Base-by-base conservation (phyloP, 2,113 vertebrate genomes). In the Phyllostomus hastatus region DNA sequence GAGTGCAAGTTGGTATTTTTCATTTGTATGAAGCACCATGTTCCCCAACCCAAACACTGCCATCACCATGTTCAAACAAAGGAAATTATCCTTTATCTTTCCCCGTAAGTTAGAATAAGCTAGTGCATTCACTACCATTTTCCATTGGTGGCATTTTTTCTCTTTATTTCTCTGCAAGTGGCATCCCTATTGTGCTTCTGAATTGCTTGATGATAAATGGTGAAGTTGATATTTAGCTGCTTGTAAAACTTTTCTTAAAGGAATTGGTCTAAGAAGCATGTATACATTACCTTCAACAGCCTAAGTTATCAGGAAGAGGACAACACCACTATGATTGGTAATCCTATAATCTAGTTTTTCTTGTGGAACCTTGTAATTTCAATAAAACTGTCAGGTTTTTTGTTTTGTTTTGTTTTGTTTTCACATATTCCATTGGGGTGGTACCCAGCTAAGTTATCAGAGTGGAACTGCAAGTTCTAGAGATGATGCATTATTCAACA, bases 1-100 rank as follows among this genome's bases (percentile, higher is more conserved):
- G 88, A 98, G 82, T 96, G 72, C 33, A 90, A 97, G 97, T 92
- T 93, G 97, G 96, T 92, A 64, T 78, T 97, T 93, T 96, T 97
- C 95, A 79, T 73, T 95, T 96, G 91, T 97, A 97, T 38, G 83
- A 97, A 97, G 89, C 86, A 86, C 86, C 50, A 1, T 96, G 92
- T 70, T 87, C 85, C 93, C 91, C 95, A 48, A n/a, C 91, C 90
- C 96, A 28, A 20, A 57, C 69, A 15, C 82, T 85, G 52, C 59
- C 78, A 12, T 87, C 86, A 24, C 91, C 43, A 11, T 33, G 43
- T 86, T 88, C 69, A 85, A 78, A 50, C 96, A 54, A 19, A 97
- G 97, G 69, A 31, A 3, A 61, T 22, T 17, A 95, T 97, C 95
- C 69, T 84, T 88, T 59, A 11, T 66, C 93, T 81, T 81, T 69